Base-by-base conservation (phyloP, 2,797 vertebrate genomes). In the Scolopax rusticola region DNA sequence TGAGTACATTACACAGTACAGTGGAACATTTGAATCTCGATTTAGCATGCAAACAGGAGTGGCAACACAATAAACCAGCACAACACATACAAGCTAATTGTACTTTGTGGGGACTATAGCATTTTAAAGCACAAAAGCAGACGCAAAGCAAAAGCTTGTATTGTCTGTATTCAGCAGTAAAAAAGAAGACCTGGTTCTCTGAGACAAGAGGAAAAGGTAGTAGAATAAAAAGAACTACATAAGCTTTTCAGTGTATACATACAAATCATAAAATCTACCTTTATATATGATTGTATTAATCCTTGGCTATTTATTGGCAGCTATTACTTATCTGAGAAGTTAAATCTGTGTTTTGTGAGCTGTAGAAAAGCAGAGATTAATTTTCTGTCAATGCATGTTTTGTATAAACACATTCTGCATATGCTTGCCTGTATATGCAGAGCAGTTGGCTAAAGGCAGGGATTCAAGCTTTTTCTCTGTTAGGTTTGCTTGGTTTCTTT, bases 291-390 rank as follows among this genome's bases (percentile, higher is more conserved):
- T 47, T 70, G 56, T 40, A 63, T 64, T n/a, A 7, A 48, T 74
- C 45, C 59, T 65, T 71, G 40, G 53, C 14, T 77, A 27, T 70
- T 48, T 68, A 40, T 57, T 89, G 64, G 61, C 36, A 95, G 76
- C 77, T 80, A 15, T 68, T 92, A 45, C 75, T 87, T 83, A 68
- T 27, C 38, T 68, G 79, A 65, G 73, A 57, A 71, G 64, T 74
- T 73, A 80, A 90, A 89, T 61, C 82, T 81, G 53, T 83, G 64
- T 27, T 94, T 91, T 83, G 40, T 67, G 68, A 89, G 78, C 45
- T 1, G 0, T 1, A 48, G 73, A 77, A 94, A 85, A 94, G 38
- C 50, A 89, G 45, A 87, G 41, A 77, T 75, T 60, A 73, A 57
- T 87, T 89, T 95, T 92, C 48, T 96, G 40, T 85, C 74, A 48